phyloP scores from a whole-genome alignment of 2,797 vertebrate species.

The Denticeps clupeoides region DNA sequence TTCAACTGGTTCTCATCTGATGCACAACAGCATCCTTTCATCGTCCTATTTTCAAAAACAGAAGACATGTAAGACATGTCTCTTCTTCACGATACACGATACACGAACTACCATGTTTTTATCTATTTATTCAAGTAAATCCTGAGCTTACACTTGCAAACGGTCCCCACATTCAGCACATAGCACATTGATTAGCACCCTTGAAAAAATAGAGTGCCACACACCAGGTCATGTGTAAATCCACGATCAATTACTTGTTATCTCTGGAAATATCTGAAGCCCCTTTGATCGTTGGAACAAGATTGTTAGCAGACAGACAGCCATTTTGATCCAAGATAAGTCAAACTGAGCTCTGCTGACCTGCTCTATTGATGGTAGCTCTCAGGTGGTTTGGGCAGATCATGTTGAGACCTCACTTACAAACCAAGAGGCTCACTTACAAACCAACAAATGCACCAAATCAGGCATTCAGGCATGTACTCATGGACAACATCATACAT shows the following conservation, averaged over 20 bases:
- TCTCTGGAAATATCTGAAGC: constrained; percentile 3
- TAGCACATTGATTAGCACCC: too few relatives aligned
- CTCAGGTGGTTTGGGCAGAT: constrained; percentile 36
- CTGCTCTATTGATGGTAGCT: constrained; percentile 45
- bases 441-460: too few relatives aligned
- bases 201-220: too few relatives aligned
- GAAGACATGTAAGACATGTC: too few relatives aligned
- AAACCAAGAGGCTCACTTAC: constrained; percentile 37
- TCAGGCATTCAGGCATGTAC: too few relatives aligned
- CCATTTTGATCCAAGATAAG: constrained; percentile 43
- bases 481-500: too few relatives aligned
- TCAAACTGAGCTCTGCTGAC: constrained; percentile 42
- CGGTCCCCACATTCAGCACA: too few relatives aligned
- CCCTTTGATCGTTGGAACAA: neutral
- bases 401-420: constrained; percentile 27
- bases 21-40: too few relatives aligned
- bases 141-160: too few relatives aligned
- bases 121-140: neutral
- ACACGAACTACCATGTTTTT: neutral
- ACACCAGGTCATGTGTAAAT: too few relatives aligned
- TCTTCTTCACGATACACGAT: too few relatives aligned
- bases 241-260: neutral
- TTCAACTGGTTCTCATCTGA: constrained; percentile 43
- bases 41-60: too few relatives aligned
- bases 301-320: constrained; percentile 21